Conservation (phyloP, 2,113 vertebrate genomes). For the Gallinago jamesoni region DNA sequence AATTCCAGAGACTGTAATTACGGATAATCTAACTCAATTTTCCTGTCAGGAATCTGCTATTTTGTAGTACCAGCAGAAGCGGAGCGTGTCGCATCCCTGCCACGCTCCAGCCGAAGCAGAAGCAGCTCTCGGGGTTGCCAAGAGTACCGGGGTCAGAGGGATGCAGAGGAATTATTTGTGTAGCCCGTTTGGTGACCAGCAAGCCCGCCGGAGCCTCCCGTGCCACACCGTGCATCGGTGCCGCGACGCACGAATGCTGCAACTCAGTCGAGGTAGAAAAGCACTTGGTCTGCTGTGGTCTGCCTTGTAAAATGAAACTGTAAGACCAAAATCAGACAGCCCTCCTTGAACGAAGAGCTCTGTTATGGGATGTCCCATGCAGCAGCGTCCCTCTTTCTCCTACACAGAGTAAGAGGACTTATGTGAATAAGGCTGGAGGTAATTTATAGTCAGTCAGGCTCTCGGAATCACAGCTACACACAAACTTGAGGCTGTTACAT, state of each 20-base stretch:
- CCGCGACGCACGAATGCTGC: neutral
- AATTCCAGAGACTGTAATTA: conserved; percentile 58
- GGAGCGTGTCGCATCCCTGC: conserved; percentile 31
- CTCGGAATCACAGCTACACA: neutral
- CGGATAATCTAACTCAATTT: conserved; percentile 11
- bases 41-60: conserved; percentile 56
- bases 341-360: neutral
- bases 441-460: neutral
- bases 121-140: neutral
- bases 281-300: neutral
- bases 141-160: neutral
- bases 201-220: neutral
- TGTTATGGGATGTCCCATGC: neutral
- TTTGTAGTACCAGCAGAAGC: conserved; percentile 48
- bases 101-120: conserved; percentile 54
- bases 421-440: neutral
- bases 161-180: neutral
- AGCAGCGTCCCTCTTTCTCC: neutral
- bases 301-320: neutral
- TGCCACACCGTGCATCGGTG: neutral
- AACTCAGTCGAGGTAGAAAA: neutral
- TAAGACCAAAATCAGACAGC: neutral
- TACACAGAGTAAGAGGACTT: neutral
- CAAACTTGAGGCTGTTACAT: conserved; percentile 19
- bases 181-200: neutral